A percentile compares a stretch with the other conserved stretches of the same genome.
Conservation (phyloP, 2,797 vertebrate genomes). For the Telmatherina bonti region DNA sequence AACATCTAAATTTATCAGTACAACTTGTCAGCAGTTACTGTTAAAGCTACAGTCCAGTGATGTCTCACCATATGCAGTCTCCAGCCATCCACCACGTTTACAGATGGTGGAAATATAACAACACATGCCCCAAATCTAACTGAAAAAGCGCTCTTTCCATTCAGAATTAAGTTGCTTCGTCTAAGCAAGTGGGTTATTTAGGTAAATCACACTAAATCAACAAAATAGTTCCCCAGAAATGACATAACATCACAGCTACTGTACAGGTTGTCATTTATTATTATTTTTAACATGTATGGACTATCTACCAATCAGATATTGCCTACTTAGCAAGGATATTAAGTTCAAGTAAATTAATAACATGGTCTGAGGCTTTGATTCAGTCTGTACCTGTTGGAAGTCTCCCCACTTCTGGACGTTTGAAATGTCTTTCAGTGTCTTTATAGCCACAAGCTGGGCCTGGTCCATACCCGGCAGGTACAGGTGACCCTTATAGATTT, state of each 20-base stretch:
- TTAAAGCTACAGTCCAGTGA: slow-evolving; percentile 38
- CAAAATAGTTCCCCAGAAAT: slow-evolving; percentile 2
- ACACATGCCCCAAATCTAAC: slow-evolving; percentile 35
- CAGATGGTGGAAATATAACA: slow-evolving; percentile 50
- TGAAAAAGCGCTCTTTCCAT: slow-evolving; percentile 34
- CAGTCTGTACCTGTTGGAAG: slow-evolving; percentile 88
- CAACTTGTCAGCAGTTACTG: slow-evolving; percentile 1
- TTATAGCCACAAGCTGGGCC: slow-evolving; percentile 95
- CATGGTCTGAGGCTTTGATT: neutral
- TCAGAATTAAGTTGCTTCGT: slow-evolving; percentile 10
- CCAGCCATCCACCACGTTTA: slow-evolving; percentile 28
- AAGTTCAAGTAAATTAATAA: neutral
- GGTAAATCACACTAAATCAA: neutral
- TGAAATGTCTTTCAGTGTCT: slow-evolving; percentile 94
- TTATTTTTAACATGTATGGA: neutral
- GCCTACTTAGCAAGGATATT: neutral
- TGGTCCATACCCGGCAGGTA: slow-evolving; percentile 98
- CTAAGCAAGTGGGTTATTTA: slow-evolving; percentile 15
- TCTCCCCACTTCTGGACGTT: slow-evolving; percentile 93
- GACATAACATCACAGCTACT: neutral
- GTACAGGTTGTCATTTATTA: neutral
- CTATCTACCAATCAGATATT: neutral
- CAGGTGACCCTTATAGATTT: slow-evolving; percentile 98
- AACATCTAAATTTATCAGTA: slow-evolving; percentile 35
- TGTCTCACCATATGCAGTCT: slow-evolving; percentile 18